Conservation (phyloP, 2,797 vertebrate species). For the Hipposideros larvatus region DNA sequence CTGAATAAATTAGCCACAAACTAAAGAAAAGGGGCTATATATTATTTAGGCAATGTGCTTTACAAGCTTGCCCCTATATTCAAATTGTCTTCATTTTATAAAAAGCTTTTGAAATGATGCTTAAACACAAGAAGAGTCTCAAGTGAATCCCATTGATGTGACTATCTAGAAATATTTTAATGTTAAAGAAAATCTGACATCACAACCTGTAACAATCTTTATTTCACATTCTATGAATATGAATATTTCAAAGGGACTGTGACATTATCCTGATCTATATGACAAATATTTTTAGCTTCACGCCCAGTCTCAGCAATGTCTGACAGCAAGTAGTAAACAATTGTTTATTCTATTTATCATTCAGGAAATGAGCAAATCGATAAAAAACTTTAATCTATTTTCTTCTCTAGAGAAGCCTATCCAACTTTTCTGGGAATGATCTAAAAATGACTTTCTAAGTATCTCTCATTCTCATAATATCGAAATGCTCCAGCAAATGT, state of each 20-base stretch:
- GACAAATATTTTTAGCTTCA: neutral
- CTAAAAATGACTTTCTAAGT: neutral
- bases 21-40: neutral
- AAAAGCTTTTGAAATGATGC: neutral
- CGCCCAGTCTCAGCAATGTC: neutral
- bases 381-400: slow-evolving; percentile 5
- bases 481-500: neutral
- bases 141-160: neutral
- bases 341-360: slow-evolving; percentile 22
- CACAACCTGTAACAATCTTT: neutral
- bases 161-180: neutral
- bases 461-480: neutral
- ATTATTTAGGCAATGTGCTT: neutral
- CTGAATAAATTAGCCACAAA: neutral
- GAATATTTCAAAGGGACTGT: slow-evolving; percentile 32
- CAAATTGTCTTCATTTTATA: slow-evolving; percentile 13
- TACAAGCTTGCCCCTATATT: neutral
- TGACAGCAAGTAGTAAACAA: slow-evolving; percentile 11
- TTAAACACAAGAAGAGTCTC: neutral
- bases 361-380: slow-evolving; percentile 50
- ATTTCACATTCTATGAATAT: neutral
- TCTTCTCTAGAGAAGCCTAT: slow-evolving; percentile 5
- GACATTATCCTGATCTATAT: neutral
- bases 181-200: slow-evolving; percentile 2
- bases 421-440: neutral